Evolutionary conservation across 2,888 invertebrate species (phyloP), one percentile per base, ranked within the genome.

Genomic region (Sesia apiformis): DNA sequence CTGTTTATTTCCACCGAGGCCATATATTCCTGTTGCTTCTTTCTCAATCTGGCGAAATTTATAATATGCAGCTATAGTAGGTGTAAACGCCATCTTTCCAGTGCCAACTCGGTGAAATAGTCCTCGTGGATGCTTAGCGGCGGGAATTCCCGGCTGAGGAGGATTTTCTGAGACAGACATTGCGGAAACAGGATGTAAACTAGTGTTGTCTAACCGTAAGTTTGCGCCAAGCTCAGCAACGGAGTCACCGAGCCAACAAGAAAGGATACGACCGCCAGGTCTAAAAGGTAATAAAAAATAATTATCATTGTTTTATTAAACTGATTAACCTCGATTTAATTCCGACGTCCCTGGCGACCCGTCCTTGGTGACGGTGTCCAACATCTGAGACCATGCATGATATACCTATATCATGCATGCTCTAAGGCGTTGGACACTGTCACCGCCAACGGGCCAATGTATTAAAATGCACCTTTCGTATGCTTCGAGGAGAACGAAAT

Each of bases 211-310:
- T 4, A 92, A 90, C 23, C 92, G 93, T 90, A 91, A 93, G 57
- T 92, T 91, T 1, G 94, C 93, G 2, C 95, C 95, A 73, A 95
- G 88, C 72, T 95, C 95, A 5, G 94, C 94, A 38, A 93, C 93
- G 0, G 93, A 91, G 63, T 95, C 94, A n/a, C 94, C 94, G 38
- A 95, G 80, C 91, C 93, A 94, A 67, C 93, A 93, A 0, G 95
- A 94, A 67, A 93, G 93, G 50, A 95, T 94, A 52, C 95, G 90
- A 40, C 95, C 95, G 40, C 95, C 95, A 53, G 93, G 94, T 72
- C 95, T 94, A 74, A 54, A 81, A 86, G n/a, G 6, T 23, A 23
- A 23, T 23, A 23, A 23, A 23, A 23, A 23, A 23, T 23, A 23
- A 23, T 1, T 23, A 2, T 2, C 23, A 23, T 23, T 23, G 23